A percentile compares a stretch with the other conserved stretches of the same genome.
Evolutionary conservation across 2,113 vertebrate genomes (phyloP).

Genomic region (Ammodytes marinus): DNA sequence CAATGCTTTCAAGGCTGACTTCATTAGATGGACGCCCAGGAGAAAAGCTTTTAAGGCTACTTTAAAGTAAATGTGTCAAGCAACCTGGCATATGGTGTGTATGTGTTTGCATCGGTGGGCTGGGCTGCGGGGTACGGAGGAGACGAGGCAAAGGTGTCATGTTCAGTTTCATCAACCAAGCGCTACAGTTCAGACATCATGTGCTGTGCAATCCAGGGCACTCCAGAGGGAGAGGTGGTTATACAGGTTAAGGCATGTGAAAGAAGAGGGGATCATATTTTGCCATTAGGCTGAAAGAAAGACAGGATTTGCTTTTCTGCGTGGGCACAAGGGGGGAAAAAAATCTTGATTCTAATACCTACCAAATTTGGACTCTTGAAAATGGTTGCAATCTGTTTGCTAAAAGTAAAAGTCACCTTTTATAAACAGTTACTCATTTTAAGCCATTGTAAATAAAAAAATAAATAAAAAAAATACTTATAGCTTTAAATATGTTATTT

Average conservation of each 20-base stretch:
- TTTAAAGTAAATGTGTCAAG: conserved; percentile 71
- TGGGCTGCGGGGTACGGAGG: conserved; percentile 13
- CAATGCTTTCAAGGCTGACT: conserved; percentile 75
- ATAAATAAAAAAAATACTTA: neutral
- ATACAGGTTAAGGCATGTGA: neutral
- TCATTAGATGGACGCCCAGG: conserved; percentile 75
- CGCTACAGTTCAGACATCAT: conserved; percentile 43
- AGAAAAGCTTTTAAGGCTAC: conserved; percentile 75
- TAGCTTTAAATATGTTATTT: neutral
- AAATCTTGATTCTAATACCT: neutral
- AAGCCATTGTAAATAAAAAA: neutral
- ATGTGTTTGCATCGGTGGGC: conserved; percentile 52
- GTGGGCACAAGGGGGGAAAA: neutral
- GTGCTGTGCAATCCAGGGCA: conserved; percentile 24
- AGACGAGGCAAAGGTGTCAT: conserved; percentile 51
- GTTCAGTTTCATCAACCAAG: conserved; percentile 66
- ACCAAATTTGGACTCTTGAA: neutral
- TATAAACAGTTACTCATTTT: neutral
- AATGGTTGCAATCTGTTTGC: neutral
- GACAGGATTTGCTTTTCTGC: neutral
- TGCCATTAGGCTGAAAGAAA: conserved; percentile 13
- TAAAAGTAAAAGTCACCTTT: neutral
- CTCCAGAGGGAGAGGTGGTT: conserved; percentile 28
- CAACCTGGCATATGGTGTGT: conserved; percentile 58
- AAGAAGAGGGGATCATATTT: neutral